phyloP scores from a whole-genome alignment of 1,140 invertebrate genomes.

The Ips nitidus region DNA sequence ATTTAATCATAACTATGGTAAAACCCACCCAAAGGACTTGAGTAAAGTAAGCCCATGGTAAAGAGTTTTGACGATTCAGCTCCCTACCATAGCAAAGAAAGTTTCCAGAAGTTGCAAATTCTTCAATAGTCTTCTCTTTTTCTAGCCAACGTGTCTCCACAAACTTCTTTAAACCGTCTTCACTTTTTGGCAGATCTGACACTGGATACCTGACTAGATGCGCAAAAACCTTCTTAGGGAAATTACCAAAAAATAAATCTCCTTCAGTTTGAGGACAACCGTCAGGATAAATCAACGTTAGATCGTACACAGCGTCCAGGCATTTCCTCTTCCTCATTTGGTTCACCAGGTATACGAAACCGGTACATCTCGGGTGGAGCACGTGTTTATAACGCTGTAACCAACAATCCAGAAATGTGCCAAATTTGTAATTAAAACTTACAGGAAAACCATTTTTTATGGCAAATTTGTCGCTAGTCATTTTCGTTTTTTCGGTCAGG shows the following conservation, averaged over 20 bases:
- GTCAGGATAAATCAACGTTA: conserved; percentile 75
- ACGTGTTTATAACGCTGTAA: conserved; percentile 68
- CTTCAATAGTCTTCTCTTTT: conserved; percentile 66
- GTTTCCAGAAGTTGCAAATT: conserved; percentile 60
- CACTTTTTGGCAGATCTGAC: conserved; percentile 60
- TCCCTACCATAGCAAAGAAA: conserved; percentile 49
- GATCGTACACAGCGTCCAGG: conserved; percentile 75
- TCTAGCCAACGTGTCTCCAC: conserved; percentile 69
- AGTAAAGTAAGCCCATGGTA: conserved; percentile 55
- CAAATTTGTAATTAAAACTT: background rate
- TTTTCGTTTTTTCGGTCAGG: conserved; percentile 70
- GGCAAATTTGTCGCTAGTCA: conserved; percentile 74
- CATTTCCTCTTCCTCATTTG: conserved; percentile 66
- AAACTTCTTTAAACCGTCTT: conserved; percentile 64
- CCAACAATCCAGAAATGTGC: background rate
- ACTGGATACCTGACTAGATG: conserved; percentile 70
- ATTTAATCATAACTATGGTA: background rate
- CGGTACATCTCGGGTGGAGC: conserved; percentile 83
- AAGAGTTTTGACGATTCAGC: conserved; percentile 47
- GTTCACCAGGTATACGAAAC: conserved; percentile 72
- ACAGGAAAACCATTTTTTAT: conserved; percentile 61
- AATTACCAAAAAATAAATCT: conserved; percentile 64
- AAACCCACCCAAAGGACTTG: conserved; percentile 59
- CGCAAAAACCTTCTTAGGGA: conserved; percentile 75
- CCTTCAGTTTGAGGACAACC: conserved; percentile 68